Evolutionary conservation across 2,888 invertebrate species (phyloP).

Genomic region (Gymnoscelis rufifasciata): DNA sequence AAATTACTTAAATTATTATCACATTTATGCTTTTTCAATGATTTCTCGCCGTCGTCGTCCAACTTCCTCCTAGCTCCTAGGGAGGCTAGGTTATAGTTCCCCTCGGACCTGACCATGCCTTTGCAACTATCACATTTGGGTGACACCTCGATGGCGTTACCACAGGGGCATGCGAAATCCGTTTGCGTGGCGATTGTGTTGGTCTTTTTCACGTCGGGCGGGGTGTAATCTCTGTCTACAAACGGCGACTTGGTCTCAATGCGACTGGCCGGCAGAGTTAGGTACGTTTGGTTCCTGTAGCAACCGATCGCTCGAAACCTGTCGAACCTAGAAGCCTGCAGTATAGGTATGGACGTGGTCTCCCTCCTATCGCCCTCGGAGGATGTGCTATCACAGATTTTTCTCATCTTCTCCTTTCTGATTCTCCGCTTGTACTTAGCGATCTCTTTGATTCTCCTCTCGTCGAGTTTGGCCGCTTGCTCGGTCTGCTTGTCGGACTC

Average conservation of each 20-base stretch:
- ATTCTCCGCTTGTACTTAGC: slow-evolving; percentile 69
- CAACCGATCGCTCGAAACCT: slow-evolving; percentile 69
- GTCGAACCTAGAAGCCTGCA: slow-evolving; percentile 72
- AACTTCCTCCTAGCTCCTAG: slow-evolving; percentile 41
- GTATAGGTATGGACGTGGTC: slow-evolving; percentile 69
- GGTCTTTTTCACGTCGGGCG: slow-evolving; percentile 55
- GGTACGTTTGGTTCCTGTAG: slow-evolving; percentile 68
- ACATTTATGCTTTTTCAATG: slow-evolving; percentile 72
- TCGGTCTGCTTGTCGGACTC: slow-evolving; percentile 79
- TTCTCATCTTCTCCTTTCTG: slow-evolving; percentile 66
- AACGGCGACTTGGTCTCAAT: slow-evolving; percentile 65
- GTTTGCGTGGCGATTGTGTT: slow-evolving; percentile 66
- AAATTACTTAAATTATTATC: slow-evolving; percentile 55
- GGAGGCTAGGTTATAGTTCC: slow-evolving; percentile 56
- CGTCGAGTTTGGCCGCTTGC: slow-evolving; percentile 59
- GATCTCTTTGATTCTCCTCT: slow-evolving; percentile 64
- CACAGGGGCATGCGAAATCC: slow-evolving; percentile 60
- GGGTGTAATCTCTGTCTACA: slow-evolving; percentile 47
- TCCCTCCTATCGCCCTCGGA: slow-evolving; percentile 67
- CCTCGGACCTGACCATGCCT: slow-evolving; percentile 66
- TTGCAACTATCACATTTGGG: slow-evolving; percentile 46
- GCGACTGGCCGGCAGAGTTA: slow-evolving; percentile 63
- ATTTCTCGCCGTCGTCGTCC: slow-evolving; percentile 45
- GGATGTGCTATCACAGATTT: slow-evolving; percentile 65
- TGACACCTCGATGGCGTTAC: slow-evolving; percentile 39